Conservation (phyloP, 2,797 vertebrate genomes). For the Trematomus bernacchii region DNA sequence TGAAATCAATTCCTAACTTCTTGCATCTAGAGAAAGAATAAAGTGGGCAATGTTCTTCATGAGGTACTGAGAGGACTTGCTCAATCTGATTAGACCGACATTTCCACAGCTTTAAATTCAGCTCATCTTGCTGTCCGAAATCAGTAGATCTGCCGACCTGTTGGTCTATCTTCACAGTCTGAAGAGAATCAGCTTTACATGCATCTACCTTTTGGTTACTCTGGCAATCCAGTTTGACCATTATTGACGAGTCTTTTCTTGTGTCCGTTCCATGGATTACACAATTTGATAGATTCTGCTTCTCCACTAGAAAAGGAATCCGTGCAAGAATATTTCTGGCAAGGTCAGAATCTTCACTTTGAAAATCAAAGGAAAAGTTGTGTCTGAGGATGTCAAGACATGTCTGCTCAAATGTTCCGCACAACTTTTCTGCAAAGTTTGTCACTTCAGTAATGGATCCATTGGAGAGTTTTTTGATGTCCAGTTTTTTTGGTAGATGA, state of each 20-base stretch:
- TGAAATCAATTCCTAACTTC: not conserved
- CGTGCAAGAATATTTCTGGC: slow-evolving; percentile 5
- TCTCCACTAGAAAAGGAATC: slow-evolving; percentile 5
- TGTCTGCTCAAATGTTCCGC: slow-evolving; percentile 52
- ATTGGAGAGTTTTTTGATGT: slow-evolving; percentile 37
- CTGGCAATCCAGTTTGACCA: not conserved
- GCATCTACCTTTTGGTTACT: not conserved
- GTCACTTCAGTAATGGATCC: slow-evolving; percentile 45
- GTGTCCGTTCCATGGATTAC: fast-evolving
- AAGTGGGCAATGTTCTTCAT: not conserved
- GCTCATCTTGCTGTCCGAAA: not conserved
- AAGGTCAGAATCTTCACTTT: slow-evolving; percentile 17
- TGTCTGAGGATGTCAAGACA: slow-evolving; percentile 43
- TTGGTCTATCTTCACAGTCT: not conserved
- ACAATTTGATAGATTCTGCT: not conserved
- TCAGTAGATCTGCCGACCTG: not conserved
- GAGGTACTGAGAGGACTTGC: too few species aligned
- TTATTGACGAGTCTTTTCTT: not conserved
- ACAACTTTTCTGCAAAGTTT: slow-evolving; percentile 45
- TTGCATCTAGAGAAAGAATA: not conserved
- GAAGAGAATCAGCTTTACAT: not conserved
- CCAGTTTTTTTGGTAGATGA: slow-evolving; percentile 14
- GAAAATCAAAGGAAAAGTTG: slow-evolving; percentile 36
- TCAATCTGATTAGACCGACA: not conserved
- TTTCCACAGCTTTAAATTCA: slow-evolving; percentile 28